A percentile compares a stretch with the other conserved stretches of the same genome.
These are phyloP conservation scores for Eristalis arbustorum DNA, from an alignment of 2,888 invertebrate species.

Conservation along the genomic window DNA sequence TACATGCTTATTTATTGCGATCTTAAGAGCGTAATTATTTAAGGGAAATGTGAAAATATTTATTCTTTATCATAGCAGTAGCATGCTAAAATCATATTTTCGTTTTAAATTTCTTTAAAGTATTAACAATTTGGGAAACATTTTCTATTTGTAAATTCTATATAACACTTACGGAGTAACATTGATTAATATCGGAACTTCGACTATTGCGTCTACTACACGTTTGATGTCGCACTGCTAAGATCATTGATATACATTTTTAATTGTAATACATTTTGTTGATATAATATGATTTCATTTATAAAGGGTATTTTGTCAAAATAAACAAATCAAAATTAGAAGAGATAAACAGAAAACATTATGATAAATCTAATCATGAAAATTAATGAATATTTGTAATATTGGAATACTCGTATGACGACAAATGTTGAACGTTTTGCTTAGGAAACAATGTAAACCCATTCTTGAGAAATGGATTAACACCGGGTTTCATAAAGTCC, in stretches of 20 bases:
- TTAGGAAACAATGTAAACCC: constrained; percentile 64
- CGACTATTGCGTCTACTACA: constrained; percentile 27
- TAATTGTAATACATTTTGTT: constrained; percentile 50
- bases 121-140: constrained; percentile 54
- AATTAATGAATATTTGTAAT: constrained; percentile 57
- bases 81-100: constrained; percentile 36
- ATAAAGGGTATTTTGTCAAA: constrained; percentile 41
- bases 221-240: constrained; percentile 46
- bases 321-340: constrained; percentile 30
- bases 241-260: constrained; percentile 28
- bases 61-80: constrained; percentile 8
- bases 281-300: constrained; percentile 30
- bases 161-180: constrained; percentile 62
- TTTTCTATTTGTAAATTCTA: constrained; percentile 58
- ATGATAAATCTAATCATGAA: constrained; percentile 11
- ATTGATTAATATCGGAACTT: constrained; percentile 57
- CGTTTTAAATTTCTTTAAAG: constrained; percentile 39
- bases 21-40: constrained; percentile 13
- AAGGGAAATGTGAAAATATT: constrained; percentile 25
- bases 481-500: constrained; percentile 99
- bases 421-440: constrained; percentile 66
- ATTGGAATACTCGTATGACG: constrained; percentile 58
- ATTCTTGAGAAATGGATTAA: constrained; percentile 81
- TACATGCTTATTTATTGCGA: constrained; percentile 21
- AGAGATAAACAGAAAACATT: neutral